phyloP scores from a whole-genome alignment of 2,888 invertebrate species.

The Protonemura montana region DNA sequence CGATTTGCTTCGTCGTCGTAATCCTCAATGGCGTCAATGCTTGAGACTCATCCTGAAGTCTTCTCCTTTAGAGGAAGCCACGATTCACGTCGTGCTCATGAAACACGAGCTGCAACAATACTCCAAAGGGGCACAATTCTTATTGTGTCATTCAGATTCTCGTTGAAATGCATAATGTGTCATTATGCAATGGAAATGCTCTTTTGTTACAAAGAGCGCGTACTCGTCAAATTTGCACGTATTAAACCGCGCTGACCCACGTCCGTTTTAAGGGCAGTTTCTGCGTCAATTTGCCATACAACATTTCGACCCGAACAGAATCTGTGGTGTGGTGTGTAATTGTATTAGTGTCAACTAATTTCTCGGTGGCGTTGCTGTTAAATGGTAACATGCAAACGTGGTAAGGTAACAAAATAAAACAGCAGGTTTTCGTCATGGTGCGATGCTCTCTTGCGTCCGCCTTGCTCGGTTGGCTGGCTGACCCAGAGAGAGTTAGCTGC shows the following conservation, averaged over 20 bases:
- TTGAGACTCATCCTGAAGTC: background rate
- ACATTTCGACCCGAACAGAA: background rate
- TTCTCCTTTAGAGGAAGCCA: background rate
- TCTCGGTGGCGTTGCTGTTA: background rate
- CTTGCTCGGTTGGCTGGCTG: conserved; percentile 41
- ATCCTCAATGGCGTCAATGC: background rate
- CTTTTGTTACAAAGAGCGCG: no score
- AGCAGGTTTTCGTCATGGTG: conserved; percentile 30
- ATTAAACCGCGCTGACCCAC: background rate
- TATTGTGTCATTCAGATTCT: background rate
- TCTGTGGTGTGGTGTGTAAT: background rate
- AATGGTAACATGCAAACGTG: background rate
- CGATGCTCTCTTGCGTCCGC: background rate
- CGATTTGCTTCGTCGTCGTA: background rate
- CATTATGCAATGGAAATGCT: no score
- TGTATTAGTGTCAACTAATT: background rate
- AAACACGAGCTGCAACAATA: background rate
- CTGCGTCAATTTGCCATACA: background rate
- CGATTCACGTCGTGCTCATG: background rate
- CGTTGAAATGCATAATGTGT: background rate
- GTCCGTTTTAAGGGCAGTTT: background rate
- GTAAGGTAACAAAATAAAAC: background rate
- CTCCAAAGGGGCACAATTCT: background rate
- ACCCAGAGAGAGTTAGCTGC: conserved; percentile 43
- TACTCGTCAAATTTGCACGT: background rate